These are phyloP conservation scores for Tauraco hartlaubi DNA, from an alignment of 2,797 vertebrate species.

Conservation along the genomic window DNA sequence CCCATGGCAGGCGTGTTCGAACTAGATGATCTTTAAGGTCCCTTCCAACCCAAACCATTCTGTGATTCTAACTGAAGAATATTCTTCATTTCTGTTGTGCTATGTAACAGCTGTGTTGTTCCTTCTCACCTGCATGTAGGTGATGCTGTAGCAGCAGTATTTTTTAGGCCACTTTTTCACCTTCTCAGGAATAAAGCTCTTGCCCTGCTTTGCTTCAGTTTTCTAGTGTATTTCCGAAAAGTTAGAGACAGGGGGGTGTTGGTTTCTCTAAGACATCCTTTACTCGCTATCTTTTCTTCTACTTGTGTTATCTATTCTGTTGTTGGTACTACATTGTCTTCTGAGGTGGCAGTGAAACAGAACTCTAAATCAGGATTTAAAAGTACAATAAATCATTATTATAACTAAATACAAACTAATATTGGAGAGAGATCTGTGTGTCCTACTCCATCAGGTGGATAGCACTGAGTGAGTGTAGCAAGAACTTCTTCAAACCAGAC, in stretches of 20 bases:
- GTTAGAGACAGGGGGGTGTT: background rate
- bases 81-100: background rate
- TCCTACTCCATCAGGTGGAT: background rate
- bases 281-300: background rate
- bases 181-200: background rate
- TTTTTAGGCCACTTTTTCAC: background rate
- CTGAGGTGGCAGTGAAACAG: background rate
- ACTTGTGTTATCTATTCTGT: background rate
- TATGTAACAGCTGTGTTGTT: background rate
- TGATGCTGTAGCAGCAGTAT: background rate
- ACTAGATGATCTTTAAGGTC: no score
- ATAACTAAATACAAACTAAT: background rate
- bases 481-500: slow-evolving; percentile 5
- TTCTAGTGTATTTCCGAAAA: background rate
- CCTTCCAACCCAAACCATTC: no score
- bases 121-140: background rate
- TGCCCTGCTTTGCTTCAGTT: background rate
- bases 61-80: background rate
- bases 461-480: background rate
- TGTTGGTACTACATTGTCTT: background rate
- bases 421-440: fast-evolving
- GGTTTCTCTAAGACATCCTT: background rate
- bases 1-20: no score
- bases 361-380: background rate
- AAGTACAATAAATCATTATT: background rate